Evolutionary conservation across 2,888 invertebrate species (phyloP).

Genomic region (Apamea crenata): DNA sequence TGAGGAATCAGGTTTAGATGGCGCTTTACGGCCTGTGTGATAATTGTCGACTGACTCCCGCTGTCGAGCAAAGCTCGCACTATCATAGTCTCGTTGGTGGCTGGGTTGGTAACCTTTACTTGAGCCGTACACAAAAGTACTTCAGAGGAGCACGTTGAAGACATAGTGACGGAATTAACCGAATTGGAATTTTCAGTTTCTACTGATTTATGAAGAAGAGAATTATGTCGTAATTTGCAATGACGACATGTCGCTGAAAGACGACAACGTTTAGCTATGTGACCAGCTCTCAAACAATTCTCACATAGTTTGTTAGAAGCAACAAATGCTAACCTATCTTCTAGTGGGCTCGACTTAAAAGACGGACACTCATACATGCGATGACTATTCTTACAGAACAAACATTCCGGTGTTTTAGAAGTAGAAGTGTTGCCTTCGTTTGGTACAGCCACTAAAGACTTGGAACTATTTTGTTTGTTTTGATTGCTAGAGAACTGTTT

Average conservation of each 20-base stretch:
- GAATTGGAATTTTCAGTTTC: constrained; percentile 3
- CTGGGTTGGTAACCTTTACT: constrained; percentile 22
- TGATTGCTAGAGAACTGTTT: background rate
- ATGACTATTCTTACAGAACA: constrained; percentile 17
- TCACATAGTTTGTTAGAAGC: constrained; percentile 5
- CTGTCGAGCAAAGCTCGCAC: constrained; percentile 29
- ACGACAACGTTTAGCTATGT: constrained; percentile 5
- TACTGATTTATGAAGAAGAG: constrained; percentile 12
- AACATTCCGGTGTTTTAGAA: background rate
- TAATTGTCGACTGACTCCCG: constrained; percentile 40
- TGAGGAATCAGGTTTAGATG: constrained; percentile 32
- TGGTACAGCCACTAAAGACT: constrained; percentile 8
- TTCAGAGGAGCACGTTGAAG: constrained; percentile 6
- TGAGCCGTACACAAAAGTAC: constrained; percentile 13
- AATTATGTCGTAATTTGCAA: constrained; percentile 2
- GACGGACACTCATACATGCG: background rate
- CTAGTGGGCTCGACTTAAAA: background rate
- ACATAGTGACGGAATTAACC: constrained; percentile 3
- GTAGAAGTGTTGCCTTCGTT: constrained; percentile 3
- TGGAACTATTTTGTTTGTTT: background rate
- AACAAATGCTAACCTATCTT: constrained; percentile 5
- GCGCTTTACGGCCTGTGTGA: constrained; percentile 35
- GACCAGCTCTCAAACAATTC: background rate
- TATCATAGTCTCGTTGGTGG: constrained; percentile 25
- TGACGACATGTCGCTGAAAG: background rate